Evolutionary conservation across 2,888 invertebrate species (phyloP), one percentile per base, ranked within the genome.

Genomic region (Acronicta aceris): DNA sequence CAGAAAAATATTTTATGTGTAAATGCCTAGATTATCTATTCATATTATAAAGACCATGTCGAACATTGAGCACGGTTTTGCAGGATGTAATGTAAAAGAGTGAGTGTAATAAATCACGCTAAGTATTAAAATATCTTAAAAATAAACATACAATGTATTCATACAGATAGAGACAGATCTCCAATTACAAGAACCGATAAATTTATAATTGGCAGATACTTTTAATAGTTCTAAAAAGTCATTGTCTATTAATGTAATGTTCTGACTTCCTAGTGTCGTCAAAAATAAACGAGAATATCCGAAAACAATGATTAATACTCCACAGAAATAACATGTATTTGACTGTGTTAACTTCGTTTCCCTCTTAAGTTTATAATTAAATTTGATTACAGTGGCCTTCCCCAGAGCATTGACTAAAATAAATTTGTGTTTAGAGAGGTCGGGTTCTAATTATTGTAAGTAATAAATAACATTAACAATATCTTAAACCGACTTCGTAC

Each of bases 401-500:
- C 38, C 16, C 56, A 59, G n/a, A 51, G 41, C 45, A 15, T 15
- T 25, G 8, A 50, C 43, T 25, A 4, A 65, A 62, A 74, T 72
- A 72, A 71, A 71, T 71, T 50, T 50, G 38, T 59, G 40, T 51
- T 43, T 33, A 52, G 41, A 56, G 17, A 50, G 61, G 56, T 16
- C 51, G 41, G 33, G 13, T 25, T 53, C 55, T 73, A 70, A 68
- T 70, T 62, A 68, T 70, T 62, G 49, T 67, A 21, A 61, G 55
- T 67, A 43, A 67, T 70, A 72, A 66, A 73, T 51, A 56, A 57
- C 48, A 54, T 65, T 25, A 67, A 61, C 52, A 50, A 50, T 40
- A 38, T 45, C 27, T 10, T 56, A 60, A 13, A 48, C 52, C 46
- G 49, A 58, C 42, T 15, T 54, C n/a, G 47, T 42, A 52, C 15